Evolutionary conservation across 2,888 invertebrate genomes (phyloP).

Genomic region (Dolichomitus sp.): DNA sequence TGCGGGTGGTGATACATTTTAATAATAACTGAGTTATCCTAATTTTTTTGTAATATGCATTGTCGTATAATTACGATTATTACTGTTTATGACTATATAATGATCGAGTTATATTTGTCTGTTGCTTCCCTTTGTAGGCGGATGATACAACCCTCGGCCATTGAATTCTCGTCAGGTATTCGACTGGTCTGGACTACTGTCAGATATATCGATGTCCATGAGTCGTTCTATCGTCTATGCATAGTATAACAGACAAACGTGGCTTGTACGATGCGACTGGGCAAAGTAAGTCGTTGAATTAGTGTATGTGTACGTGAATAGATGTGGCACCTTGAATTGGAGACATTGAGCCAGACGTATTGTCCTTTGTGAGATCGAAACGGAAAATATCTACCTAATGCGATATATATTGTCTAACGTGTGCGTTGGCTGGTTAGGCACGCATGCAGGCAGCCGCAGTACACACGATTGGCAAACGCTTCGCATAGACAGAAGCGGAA

Average conservation of each 20-base stretch:
- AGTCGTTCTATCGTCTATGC: neutral
- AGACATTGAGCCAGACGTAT: neutral
- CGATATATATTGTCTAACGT: conserved; percentile 40
- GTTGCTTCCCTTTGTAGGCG: conserved; percentile 23
- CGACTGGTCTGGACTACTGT: neutral
- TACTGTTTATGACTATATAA: neutral
- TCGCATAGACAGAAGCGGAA: conserved; percentile 11
- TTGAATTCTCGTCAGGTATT: conserved; percentile 27
- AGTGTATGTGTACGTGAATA: neutral
- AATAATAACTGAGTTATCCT: no score
- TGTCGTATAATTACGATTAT: conserved; percentile 18
- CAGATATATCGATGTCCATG: conserved; percentile 9
- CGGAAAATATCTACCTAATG: conserved; percentile 48
- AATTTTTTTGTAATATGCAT: neutral
- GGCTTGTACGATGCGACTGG: neutral
- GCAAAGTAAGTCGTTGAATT: conserved; percentile 41
- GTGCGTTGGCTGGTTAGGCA: conserved; percentile 24
- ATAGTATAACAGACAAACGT: neutral
- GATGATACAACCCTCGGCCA: conserved; percentile 4
- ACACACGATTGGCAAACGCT: conserved; percentile 61
- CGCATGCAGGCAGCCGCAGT: conserved; percentile 53
- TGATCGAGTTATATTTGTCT: neutral
- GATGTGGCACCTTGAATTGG: neutral
- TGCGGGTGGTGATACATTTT: no score
- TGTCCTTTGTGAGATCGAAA: conserved; percentile 20